A percentile compares a stretch with the other conserved stretches of the same genome.
These are phyloP conservation scores for Oryzias curvinotus DNA, from an alignment of 2,113 vertebrate species.

Conservation along the genomic window DNA sequence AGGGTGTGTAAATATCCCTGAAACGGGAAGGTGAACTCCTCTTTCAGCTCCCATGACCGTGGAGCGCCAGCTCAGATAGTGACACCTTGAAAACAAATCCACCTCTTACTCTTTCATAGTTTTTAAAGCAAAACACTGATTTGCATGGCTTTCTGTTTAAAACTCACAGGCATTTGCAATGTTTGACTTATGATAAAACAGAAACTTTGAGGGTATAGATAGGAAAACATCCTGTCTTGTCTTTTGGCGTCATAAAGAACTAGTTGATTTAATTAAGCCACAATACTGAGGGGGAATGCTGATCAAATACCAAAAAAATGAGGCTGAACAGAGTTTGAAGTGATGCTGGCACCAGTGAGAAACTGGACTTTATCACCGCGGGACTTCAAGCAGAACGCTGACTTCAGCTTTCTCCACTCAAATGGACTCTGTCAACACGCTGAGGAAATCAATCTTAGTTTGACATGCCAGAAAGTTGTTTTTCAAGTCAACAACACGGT, in stretches of 20 bases:
- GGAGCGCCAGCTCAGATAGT: constrained; percentile 30
- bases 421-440: no score
- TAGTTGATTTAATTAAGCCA: neutral
- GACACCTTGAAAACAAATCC: neutral
- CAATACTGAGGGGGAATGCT: neutral
- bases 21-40: constrained; percentile 19
- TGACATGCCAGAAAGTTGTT: no score
- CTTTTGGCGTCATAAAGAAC: no score
- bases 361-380: neutral
- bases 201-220: no score
- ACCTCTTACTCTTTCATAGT: no score
- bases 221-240: no score
- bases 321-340: neutral
- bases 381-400: neutral
- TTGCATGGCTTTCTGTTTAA: no score
- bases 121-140: no score
- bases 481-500: no score
- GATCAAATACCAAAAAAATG: neutral
- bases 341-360: no score
- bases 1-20: constrained; percentile 16
- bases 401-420: neutral
- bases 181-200: no score
- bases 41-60: constrained; percentile 12
- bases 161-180: no score
- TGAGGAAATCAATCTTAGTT: neutral